A percentile compares a stretch with the other conserved stretches of the same genome.
These are phyloP conservation scores for Hippocampus kuda DNA, from an alignment of 2,797 vertebrate genomes.

Conservation along the genomic window DNA sequence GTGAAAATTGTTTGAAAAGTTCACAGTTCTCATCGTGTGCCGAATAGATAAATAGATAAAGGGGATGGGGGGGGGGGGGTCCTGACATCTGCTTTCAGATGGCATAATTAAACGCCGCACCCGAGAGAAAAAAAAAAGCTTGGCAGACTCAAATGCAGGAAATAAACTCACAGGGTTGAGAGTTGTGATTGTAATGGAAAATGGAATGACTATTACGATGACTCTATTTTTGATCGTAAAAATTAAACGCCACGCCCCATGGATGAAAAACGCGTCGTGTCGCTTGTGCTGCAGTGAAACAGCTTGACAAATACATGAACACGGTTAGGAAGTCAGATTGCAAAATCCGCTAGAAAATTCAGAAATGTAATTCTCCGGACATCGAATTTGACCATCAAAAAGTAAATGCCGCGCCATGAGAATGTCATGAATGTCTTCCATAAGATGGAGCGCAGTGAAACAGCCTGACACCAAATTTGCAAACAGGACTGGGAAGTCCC, in stretches of 20 bases:
- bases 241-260: neutral
- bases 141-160: neutral
- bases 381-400: neutral
- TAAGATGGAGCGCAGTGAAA: neutral
- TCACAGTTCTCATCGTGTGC: constrained; percentile 67
- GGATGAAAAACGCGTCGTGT: neutral
- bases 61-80: no score
- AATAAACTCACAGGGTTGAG: neutral
- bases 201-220: no score
- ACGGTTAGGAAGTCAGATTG: neutral
- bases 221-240: neutral
- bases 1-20: constrained; percentile 47
- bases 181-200: neutral
- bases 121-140: neutral
- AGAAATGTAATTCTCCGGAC: neutral
- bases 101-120: neutral
- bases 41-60: constrained; percentile 21
- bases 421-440: neutral
- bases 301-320: neutral
- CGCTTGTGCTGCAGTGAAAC: neutral
- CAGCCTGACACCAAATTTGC: neutral
- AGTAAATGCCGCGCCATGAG: neutral
- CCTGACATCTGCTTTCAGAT: neutral
- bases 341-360: neutral
- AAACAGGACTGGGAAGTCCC: neutral